Base-by-base conservation (phyloP, 2,113 vertebrate genomes). In the Phalacrocorax brasilianus region DNA sequence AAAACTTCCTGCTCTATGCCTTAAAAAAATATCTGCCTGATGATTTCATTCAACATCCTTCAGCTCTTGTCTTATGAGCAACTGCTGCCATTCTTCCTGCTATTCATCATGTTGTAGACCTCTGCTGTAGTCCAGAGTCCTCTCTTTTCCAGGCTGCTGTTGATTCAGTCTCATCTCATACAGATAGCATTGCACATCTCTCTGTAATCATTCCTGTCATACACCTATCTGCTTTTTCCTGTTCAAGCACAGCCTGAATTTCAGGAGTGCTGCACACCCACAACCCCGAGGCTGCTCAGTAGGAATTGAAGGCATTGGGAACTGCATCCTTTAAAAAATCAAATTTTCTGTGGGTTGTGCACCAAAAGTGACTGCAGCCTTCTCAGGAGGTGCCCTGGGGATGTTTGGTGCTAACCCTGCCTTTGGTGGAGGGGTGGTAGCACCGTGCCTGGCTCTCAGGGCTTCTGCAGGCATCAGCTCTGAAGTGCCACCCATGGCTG, bases 81-180 rank as follows among this genome's bases (percentile, higher is more conserved):
- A 33, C 47, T 45, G 38, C 38, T 67, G 61, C 72, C 70, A 28
- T 91, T 94, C 74, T 32, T 88, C 81, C 70, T 76, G 38, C 38
- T 67, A 6, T 72, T 79, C 0, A 0, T 92, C 68, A 74, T 1
- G 0, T 12, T 45, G 50, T 12, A 84, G 86, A 30, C 42, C 35
- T 47, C 68, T 72, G 53, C 80, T 2, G 0, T 32, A 79, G 81
- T 66, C 33, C 45, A 4, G 30, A 59, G 56, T 44, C 50, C 67
- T 76, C 45, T 14, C 30, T 92, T 59, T 62, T 61, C 68, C 50
- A 63, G 65, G 86, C 52, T 78, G 71, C 55, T 40, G 55, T 6
- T 63, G 61, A 56, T 78, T 78, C 44, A n/a, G 52, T 44, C 82
- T 79, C 71, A 45, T 78, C 76, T 40, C 49, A 8, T 23, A 47